These are phyloP conservation scores for Melanotaenia trifasciata DNA, from an alignment of 2,797 vertebrate genomes.

Conservation along the genomic window DNA sequence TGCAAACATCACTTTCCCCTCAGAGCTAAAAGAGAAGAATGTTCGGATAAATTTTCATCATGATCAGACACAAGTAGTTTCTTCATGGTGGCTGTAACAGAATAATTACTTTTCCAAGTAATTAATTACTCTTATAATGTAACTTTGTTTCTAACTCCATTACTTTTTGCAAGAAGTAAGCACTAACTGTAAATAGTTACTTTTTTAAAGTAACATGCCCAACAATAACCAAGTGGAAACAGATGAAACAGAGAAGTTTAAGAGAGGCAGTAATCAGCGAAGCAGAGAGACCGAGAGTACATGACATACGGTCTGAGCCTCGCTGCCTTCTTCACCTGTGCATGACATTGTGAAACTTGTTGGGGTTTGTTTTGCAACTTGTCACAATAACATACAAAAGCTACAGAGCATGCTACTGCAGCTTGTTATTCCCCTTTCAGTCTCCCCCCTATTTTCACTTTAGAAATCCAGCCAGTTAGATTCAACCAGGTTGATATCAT, in stretches of 20 bases:
- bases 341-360: neutral
- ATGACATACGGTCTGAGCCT: neutral
- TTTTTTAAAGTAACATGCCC: too few species aligned
- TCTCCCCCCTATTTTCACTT: too few species aligned
- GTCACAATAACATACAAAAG: neutral
- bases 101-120: too few species aligned
- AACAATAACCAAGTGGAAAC: neutral
- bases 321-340: neutral
- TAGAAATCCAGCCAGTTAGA: neutral
- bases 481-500: neutral
- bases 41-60: too few species aligned
- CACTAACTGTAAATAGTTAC: too few species aligned
- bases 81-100: too few species aligned
- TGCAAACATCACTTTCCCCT: too few species aligned
- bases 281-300: neutral
- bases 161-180: too few species aligned
- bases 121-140: too few species aligned
- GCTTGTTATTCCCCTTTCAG: neutral
- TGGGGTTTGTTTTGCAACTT: neutral
- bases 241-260: neutral
- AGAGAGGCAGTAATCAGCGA: neutral
- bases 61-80: too few species aligned
- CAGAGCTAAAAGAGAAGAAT: too few species aligned
- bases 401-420: neutral
- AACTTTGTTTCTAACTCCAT: too few species aligned